A percentile compares a stretch with the other conserved stretches of the same genome.
These are phyloP conservation scores for Phrynocephalus vlangalii DNA, from an alignment of 2,797 vertebrate genomes.

Conservation along the genomic window DNA sequence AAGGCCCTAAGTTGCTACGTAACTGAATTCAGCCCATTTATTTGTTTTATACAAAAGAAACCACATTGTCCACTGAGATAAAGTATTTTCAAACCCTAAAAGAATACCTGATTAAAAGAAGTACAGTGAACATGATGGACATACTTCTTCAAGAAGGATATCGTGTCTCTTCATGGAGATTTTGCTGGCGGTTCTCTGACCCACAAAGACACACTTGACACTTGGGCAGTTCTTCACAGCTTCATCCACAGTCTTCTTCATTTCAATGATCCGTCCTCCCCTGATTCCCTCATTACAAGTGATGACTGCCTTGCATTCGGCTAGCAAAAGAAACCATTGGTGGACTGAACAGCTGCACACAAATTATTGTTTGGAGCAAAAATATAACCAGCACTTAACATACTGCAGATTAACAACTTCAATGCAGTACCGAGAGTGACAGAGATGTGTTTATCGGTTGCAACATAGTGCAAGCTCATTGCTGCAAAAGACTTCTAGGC, in stretches of 20 bases:
- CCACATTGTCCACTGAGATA: neutral
- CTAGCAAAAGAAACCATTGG: slow-evolving; percentile 73
- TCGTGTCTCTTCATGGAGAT: slow-evolving; percentile 85
- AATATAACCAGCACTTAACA: neutral
- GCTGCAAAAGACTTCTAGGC: neutral
- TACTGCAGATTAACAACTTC: neutral
- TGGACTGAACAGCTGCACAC: neutral
- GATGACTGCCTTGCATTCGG: slow-evolving; percentile 91
- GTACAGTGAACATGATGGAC: slow-evolving; percentile 48
- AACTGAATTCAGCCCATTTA: neutral
- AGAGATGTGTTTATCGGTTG: neutral
- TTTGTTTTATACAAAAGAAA: neutral
- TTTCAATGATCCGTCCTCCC: slow-evolving; percentile 84
- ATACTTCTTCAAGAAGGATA: slow-evolving; percentile 89
- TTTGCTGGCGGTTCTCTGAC: slow-evolving; percentile 87
- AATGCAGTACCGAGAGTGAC: neutral
- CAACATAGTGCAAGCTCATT: neutral
- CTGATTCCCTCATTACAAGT: slow-evolving; percentile 92
- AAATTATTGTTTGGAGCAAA: neutral
- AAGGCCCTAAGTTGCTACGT: neutral
- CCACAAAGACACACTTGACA: slow-evolving; percentile 87
- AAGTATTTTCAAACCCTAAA: slow-evolving; percentile 6
- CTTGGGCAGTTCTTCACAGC: slow-evolving; percentile 88
- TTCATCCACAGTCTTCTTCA: slow-evolving; percentile 90
- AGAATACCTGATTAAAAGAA: slow-evolving; percentile 25